These are phyloP conservation scores for Sitophilus oryzae DNA, from an alignment of 1,140 invertebrate species.

Conservation along the genomic window DNA sequence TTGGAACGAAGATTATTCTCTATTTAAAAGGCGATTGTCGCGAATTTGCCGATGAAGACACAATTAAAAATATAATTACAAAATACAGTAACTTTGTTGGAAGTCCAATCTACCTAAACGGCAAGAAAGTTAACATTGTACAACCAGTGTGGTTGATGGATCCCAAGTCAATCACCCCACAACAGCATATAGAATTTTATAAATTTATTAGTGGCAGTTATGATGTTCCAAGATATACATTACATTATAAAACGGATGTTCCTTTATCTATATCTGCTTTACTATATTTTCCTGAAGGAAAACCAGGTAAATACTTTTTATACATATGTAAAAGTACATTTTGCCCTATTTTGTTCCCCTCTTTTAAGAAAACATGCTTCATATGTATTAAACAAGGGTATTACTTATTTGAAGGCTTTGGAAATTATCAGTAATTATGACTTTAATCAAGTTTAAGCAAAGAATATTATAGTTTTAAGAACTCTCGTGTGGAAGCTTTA, in stretches of 20 bases:
- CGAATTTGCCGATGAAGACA: conserved; percentile 83
- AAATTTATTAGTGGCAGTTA: conserved; percentile 79
- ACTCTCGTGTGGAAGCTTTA: too few relatives aligned
- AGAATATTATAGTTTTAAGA: too few relatives aligned
- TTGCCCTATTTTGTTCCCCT: too few relatives aligned
- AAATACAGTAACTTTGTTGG: conserved; percentile 98
- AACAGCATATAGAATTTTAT: conserved; percentile 90
- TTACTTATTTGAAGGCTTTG: too few relatives aligned
- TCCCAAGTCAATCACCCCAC: conserved; percentile 75
- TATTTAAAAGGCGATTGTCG: conserved; percentile 80
- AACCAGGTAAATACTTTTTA: conserved; percentile 51
- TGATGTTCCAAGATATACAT: conserved; percentile 74
- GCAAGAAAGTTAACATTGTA: conserved; percentile 56
- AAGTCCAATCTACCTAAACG: conserved; percentile 87
- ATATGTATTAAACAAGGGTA: too few relatives aligned
- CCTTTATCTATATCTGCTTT: conserved; percentile 87
- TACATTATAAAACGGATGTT: conserved; percentile 86
- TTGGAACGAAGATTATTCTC: conserved; percentile 90
- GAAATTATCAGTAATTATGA: too few relatives aligned
- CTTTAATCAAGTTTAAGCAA: too few relatives aligned
- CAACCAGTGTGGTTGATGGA: conserved; percentile 92
- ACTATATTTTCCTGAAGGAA: conserved; percentile 89
- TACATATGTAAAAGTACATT: neutral
- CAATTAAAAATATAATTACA: conserved; percentile 80
- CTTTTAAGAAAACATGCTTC: too few relatives aligned